Evolutionary conservation across 2,888 invertebrate genomes (phyloP).

Genomic region (Sceliomorpha sp.): DNA sequence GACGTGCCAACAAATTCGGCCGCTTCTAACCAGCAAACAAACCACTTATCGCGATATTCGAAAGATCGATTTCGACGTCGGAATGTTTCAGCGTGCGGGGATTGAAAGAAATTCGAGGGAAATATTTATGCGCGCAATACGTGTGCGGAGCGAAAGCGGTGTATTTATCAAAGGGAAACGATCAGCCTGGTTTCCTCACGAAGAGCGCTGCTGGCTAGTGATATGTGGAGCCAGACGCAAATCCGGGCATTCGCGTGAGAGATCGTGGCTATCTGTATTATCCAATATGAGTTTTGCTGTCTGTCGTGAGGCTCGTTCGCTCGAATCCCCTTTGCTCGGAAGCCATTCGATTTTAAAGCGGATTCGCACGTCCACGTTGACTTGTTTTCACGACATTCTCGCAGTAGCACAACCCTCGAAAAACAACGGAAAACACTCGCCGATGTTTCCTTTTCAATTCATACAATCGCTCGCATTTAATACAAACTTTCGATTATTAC

Average conservation of each 20-base stretch:
- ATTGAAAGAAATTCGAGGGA: constrained; percentile 29
- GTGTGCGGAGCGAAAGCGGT: constrained; percentile 16
- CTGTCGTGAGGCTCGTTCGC: constrained; percentile 73
- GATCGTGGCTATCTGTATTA: constrained; percentile 71
- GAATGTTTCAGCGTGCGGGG: constrained; percentile 32
- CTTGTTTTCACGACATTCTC: not conserved
- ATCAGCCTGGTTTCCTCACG: constrained; percentile 11
- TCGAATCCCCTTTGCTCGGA: constrained; percentile 59
- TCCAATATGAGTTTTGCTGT: constrained; percentile 74
- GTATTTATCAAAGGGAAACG: constrained; percentile 39
- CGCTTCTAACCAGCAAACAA: too few relatives aligned
- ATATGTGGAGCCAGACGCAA: constrained; percentile 42
- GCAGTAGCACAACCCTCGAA: constrained; percentile 12
- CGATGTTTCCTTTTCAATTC: not conserved
- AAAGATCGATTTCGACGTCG: constrained; percentile 25
- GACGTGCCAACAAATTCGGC: too few relatives aligned
- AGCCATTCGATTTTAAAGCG: constrained; percentile 30
- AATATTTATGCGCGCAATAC: constrained; percentile 24
- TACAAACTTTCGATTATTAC: too few relatives aligned
- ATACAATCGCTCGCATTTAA: too few relatives aligned
- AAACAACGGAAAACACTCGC: constrained; percentile 17
- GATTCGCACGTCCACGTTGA: constrained; percentile 19
- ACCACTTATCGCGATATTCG: constrained; percentile 13
- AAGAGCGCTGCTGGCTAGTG: constrained; percentile 14
- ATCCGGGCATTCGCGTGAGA: constrained; percentile 68